A percentile compares a stretch with the other conserved stretches of the same genome.
These are phyloP conservation scores for Stichopus chloronotus DNA, from an alignment of 35 echinoderm and acorn worm species.

Conservation along the genomic window DNA sequence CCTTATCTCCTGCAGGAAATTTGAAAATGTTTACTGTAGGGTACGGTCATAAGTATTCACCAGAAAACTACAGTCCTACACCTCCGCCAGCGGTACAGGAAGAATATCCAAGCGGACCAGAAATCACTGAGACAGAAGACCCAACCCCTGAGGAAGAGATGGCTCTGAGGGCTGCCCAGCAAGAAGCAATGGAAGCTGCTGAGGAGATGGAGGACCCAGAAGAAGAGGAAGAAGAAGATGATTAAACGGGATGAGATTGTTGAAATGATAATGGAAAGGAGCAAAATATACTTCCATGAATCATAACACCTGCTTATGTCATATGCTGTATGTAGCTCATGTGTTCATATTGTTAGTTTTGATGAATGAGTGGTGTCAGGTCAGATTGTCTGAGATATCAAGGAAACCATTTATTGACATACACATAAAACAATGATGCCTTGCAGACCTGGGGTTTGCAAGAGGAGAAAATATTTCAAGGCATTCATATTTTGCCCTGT, in stretches of 20 bases:
- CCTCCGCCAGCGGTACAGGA: constrained; percentile 89
- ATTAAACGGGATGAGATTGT: constrained; percentile 53
- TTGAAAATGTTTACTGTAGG: constrained; percentile 99
- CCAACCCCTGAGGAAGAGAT: constrained; percentile 96
- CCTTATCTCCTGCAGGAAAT: constrained; percentile 74
- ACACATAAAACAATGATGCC: no score
- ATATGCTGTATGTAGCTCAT: background rate
- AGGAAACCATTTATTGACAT: no score
- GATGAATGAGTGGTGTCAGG: no score
- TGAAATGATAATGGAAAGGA: background rate
- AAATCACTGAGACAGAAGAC: constrained; percentile 98
- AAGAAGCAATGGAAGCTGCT: constrained; percentile 86
- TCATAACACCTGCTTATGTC: background rate
- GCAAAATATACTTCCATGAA: background rate
- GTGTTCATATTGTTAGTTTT: no score
- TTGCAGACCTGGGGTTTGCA: no score
- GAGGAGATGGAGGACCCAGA: constrained; percentile 97
- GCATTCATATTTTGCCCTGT: no score
- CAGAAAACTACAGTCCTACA: constrained; percentile 98
- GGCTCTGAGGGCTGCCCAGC: constrained; percentile 91
- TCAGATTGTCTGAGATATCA: no score
- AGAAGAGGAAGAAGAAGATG: constrained; percentile 98
- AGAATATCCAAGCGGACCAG: constrained; percentile 97
- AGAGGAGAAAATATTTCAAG: no score
- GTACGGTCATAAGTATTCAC: constrained; percentile 94